Conservation (phyloP, 2,888 invertebrate species). For the Morpho deidamia region DNA sequence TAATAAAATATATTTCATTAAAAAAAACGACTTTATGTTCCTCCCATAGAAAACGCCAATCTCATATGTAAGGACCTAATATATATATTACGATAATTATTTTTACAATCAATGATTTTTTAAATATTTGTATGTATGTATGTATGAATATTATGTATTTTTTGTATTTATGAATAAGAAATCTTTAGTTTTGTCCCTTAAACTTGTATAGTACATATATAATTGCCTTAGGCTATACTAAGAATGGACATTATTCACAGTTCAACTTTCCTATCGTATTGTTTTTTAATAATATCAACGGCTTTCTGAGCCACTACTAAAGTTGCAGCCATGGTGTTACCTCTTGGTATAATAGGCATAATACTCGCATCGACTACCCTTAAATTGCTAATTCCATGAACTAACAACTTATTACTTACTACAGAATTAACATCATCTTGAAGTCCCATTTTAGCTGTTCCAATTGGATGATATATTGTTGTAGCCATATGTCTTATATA, state of each 20-base stretch:
- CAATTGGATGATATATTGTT: slow-evolving; percentile 82
- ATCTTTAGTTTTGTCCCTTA: too few relatives aligned
- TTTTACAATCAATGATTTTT: too few relatives aligned
- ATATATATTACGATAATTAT: too few relatives aligned
- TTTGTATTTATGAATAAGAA: too few relatives aligned
- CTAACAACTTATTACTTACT: slow-evolving; percentile 66
- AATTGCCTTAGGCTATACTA: not conserved
- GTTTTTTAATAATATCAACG: slow-evolving; percentile 56
- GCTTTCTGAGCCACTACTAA: slow-evolving; percentile 73
- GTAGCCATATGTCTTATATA: slow-evolving; percentile 71
- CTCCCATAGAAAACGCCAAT: too few relatives aligned
- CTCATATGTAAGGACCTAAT: too few relatives aligned
- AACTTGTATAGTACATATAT: not conserved
- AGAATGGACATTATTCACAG: slow-evolving; percentile 25
- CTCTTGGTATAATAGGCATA: slow-evolving; percentile 74
- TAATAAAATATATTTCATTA: too few relatives aligned
- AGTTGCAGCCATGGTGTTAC: slow-evolving; percentile 77
- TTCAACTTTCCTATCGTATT: slow-evolving; percentile 37
- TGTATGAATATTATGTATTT: too few relatives aligned
- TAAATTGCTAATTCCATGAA: slow-evolving; percentile 73
- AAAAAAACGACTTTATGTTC: too few relatives aligned
- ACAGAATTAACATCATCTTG: slow-evolving; percentile 59
- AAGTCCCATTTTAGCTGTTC: slow-evolving; percentile 84
- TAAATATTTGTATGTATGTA: too few relatives aligned
- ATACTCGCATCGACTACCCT: slow-evolving; percentile 72